phyloP scores from a whole-genome alignment of 2,113 vertebrate genomes.

The Arothron firmamentum region DNA sequence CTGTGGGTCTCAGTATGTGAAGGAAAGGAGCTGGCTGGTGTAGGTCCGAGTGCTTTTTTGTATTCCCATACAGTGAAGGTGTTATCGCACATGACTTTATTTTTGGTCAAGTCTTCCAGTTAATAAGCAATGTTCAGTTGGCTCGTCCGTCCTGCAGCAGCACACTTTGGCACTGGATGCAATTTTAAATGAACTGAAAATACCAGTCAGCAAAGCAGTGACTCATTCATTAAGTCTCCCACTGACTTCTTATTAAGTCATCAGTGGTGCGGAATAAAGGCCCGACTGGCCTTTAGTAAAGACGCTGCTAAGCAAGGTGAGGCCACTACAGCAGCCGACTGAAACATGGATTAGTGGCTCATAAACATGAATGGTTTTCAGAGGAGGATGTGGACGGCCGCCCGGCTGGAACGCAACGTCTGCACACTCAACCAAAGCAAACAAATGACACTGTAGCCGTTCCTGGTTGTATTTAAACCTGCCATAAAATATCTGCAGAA shows the following conservation, averaged over 20 bases:
- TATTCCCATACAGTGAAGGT: too few relatives aligned
- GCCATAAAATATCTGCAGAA: conserved; percentile 31
- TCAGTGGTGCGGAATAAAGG: neutral
- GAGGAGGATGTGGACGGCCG: conserved; percentile 25
- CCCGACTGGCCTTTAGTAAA: neutral
- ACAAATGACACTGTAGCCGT: conserved; percentile 33
- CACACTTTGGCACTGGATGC: neutral
- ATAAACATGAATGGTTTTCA: conserved; percentile 30
- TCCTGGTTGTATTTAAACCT: conserved; percentile 31
- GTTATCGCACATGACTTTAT: too few relatives aligned
- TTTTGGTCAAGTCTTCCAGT: too few relatives aligned
- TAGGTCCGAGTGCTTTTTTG: too few relatives aligned
- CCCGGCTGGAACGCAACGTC: conserved; percentile 21
- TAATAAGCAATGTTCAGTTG: neutral
- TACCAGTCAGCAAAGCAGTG: conserved; percentile 4
- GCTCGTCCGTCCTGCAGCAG: neutral
- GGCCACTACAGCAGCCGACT: conserved; percentile 25
- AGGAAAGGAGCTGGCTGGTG: too few relatives aligned
- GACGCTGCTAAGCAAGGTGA: conserved; percentile 1
- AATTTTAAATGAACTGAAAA: neutral
- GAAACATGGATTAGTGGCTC: conserved; percentile 28
- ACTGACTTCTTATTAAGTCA: neutral
- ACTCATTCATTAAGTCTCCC: conserved; percentile 3
- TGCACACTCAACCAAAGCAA: conserved; percentile 41
- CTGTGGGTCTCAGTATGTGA: too few relatives aligned